Base-by-base conservation (phyloP, 2,888 invertebrate genomes). In the Ophioninae sp. region DNA sequence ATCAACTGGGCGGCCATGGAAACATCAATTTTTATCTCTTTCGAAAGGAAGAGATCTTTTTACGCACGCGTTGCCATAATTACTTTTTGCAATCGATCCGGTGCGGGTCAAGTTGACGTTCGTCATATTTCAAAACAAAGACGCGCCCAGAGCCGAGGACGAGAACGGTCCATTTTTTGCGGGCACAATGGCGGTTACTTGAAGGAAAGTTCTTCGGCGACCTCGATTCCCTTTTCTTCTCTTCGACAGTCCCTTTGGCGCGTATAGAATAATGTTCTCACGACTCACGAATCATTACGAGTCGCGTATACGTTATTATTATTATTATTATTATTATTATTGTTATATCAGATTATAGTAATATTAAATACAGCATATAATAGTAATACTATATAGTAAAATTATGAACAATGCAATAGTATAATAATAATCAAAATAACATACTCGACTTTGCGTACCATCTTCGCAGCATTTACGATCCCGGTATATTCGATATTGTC, bases 211-310 rank as follows among this genome's bases (percentile, higher is more conserved):
- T 69, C 69, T 80, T 81, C 41, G 39, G n/a, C 41, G 80, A 23
- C 69, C 69, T 74, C 62, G 30, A 70, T 75, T 68, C n/a, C 10
- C 59, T 72, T 72, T 73, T n/a, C n/a, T 21, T 73, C 30, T 50
- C 17, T 50, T 56, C 21, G 62, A 61, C 20, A 21, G 20, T 62
- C 13, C 30, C n/a, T 59, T 37, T 37, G 50, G 1, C 50, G 61
- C 37, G 56, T 62, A 50, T 6, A 7, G 13, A 68, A 39, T 20
- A 50, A 44, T 50, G 67, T 61, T 13, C 21, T 62, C n/a, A n/a
- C 70, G 75, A 70, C 70, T 30, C 3, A 30, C 30, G 3, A 30
- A 30, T 30, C 2, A 30, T 30, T 30, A 2, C 3, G 3, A 30
- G 30, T 30, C 30, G 30, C 30, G 1, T 30, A 30, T 30, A 30